Conservation (phyloP, 2,797 vertebrate genomes). For the Fundulus diaphanus region DNA sequence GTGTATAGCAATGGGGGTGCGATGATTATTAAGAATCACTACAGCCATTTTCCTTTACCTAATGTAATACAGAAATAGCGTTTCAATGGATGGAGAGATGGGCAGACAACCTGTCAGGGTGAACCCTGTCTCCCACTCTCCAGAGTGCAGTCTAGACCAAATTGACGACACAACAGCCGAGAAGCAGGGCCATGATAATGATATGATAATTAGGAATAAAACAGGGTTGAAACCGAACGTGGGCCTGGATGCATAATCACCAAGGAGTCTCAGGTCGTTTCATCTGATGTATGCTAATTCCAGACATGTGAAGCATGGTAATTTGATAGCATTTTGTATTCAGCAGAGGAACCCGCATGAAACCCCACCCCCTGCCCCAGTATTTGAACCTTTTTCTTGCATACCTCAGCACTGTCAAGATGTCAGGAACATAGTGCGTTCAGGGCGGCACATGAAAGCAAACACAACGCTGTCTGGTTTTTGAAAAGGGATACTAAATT, state of each 20-base stretch:
- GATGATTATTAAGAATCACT: neutral
- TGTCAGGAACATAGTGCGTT: slow-evolving; percentile 25
- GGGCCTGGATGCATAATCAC: slow-evolving; percentile 63
- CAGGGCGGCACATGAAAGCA: slow-evolving; percentile 28
- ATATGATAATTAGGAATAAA: slow-evolving; percentile 76
- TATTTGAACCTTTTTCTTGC: slow-evolving; percentile 58
- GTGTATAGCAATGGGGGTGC: too few relatives aligned
- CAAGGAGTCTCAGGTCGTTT: slow-evolving; percentile 64
- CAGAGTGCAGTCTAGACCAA: slow-evolving; percentile 57
- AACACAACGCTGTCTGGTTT: slow-evolving; percentile 28
- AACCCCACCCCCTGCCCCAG: neutral
- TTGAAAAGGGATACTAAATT: slow-evolving; percentile 4
- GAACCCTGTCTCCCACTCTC: slow-evolving; percentile 45
- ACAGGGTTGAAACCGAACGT: slow-evolving; percentile 71
- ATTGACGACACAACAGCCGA: slow-evolving; percentile 52
- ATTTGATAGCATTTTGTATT: slow-evolving; percentile 69
- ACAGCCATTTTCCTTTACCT: neutral
- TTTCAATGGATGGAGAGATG: slow-evolving; percentile 11
- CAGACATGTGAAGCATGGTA: slow-evolving; percentile 72
- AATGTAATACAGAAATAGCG: neutral
- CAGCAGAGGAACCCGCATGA: slow-evolving; percentile 12
- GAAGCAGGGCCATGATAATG: slow-evolving; percentile 66
- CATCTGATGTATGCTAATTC: slow-evolving; percentile 78
- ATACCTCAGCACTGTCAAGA: slow-evolving; percentile 57
- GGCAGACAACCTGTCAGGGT: slow-evolving; percentile 40